Conservation (phyloP, 2,888 invertebrate species). For the Scotopteryx bipunctaria region DNA sequence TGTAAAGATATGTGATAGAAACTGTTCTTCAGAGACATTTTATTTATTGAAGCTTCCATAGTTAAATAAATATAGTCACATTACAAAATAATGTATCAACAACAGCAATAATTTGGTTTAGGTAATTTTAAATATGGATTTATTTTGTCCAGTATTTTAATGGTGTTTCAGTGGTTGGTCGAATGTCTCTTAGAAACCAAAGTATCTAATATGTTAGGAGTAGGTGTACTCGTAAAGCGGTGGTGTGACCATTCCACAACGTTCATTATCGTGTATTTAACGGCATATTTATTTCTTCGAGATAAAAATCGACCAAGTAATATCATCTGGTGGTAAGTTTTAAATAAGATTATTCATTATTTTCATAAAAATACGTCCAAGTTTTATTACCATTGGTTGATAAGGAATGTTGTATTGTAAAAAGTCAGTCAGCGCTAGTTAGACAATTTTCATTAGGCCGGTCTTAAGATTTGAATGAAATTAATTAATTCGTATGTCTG, state of each 20-base stretch:
- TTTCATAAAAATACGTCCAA: slow-evolving; percentile 55
- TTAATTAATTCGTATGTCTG: slow-evolving; percentile 28
- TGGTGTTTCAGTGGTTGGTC: slow-evolving; percentile 53
- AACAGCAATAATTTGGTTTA: slow-evolving; percentile 75
- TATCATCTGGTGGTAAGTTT: slow-evolving; percentile 48
- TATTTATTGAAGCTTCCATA: slow-evolving; percentile 82
- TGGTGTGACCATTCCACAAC: slow-evolving; percentile 50
- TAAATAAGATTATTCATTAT: slow-evolving; percentile 50
- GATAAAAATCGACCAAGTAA: slow-evolving; percentile 58
- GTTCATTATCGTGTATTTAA: slow-evolving; percentile 42
- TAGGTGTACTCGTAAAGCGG: slow-evolving; percentile 49
- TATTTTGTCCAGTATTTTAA: slow-evolving; percentile 63
- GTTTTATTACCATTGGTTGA: slow-evolving; percentile 52
- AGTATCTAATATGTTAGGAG: slow-evolving; percentile 56
- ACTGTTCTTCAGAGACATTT: slow-evolving; percentile 81
- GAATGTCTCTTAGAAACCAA: slow-evolving; percentile 67
- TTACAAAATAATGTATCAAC: slow-evolving; percentile 61
- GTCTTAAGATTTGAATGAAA: slow-evolving; percentile 31
- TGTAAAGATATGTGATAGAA: slow-evolving; percentile 83
- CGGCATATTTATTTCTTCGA: slow-evolving; percentile 51
- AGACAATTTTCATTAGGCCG: slow-evolving; percentile 60
- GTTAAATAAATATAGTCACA: slow-evolving; percentile 70
- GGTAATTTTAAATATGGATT: slow-evolving; percentile 59
- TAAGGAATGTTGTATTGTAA: slow-evolving; percentile 48
- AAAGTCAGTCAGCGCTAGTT: slow-evolving; percentile 59